phyloP scores from a whole-genome alignment of 2,113 vertebrate species.

The Corydoras sp. region DNA sequence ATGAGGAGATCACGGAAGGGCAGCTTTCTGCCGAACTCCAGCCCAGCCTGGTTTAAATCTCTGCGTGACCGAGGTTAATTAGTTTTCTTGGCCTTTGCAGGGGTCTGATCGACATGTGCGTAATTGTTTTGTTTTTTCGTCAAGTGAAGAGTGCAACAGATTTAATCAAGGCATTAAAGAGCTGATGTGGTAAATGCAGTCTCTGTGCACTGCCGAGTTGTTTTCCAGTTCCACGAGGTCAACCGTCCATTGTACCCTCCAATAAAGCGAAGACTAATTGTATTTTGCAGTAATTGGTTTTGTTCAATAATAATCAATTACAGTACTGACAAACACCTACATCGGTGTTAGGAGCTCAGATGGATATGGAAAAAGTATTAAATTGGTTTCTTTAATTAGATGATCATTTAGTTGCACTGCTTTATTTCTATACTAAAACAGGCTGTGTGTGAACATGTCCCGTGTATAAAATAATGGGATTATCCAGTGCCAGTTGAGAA shows the following conservation, averaged over 20 bases:
- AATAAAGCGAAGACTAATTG: slow-evolving; percentile 34
- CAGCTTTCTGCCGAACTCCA: slow-evolving; percentile 9
- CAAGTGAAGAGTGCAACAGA: slow-evolving; percentile 35
- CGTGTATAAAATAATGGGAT: no score
- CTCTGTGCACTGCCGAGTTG: slow-evolving; percentile 31
- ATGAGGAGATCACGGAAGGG: not conserved
- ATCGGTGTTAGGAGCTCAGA: no score
- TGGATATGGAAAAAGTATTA: no score
- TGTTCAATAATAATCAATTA: slow-evolving; percentile 37
- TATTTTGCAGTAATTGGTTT: slow-evolving; percentile 40
- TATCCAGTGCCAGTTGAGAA: no score
- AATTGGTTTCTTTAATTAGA: no score
- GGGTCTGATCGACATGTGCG: slow-evolving; percentile 31
- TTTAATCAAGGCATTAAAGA: slow-evolving; percentile 44
- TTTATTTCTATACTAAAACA: no score
- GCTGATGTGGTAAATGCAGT: slow-evolving; percentile 26
- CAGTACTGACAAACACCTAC: not conserved
- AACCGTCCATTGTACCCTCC: slow-evolving; percentile 30
- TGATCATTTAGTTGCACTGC: no score
- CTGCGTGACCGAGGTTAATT: slow-evolving; percentile 42
- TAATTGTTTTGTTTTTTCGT: slow-evolving; percentile 45
- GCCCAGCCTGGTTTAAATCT: slow-evolving; percentile 28
- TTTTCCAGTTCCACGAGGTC: slow-evolving; percentile 21
- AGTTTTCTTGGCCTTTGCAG: slow-evolving; percentile 11
- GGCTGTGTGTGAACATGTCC: no score